phyloP scores from a whole-genome alignment of 2,888 invertebrate species.

The Onthophagus sagittarius region DNA sequence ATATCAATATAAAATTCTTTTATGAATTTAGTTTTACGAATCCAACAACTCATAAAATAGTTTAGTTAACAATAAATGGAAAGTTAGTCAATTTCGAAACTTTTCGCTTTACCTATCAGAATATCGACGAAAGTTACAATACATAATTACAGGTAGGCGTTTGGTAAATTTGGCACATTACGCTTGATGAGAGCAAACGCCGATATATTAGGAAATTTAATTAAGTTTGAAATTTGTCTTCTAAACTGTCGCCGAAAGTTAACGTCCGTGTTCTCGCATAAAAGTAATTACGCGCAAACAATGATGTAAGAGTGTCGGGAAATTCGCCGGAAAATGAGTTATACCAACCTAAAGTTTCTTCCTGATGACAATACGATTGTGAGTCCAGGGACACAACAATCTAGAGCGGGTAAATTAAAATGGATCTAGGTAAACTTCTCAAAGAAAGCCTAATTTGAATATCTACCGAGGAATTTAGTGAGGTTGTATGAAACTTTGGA shows the following conservation, averaged over 20 bases:
- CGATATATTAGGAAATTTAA: conserved; percentile 16
- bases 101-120: background rate
- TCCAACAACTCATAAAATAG: no score
- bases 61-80: background rate
- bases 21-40: background rate
- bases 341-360: conserved; percentile 24
- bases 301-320: conserved; percentile 21
- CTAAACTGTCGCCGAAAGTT: conserved; percentile 20
- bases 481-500: no score
- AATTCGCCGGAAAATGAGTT: conserved; percentile 24
- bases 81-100: background rate
- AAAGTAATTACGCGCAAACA: conserved; percentile 25
- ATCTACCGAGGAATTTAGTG: background rate
- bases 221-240: conserved; percentile 22
- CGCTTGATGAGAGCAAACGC: background rate
- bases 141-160: conserved; percentile 5
- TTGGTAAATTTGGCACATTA: background rate
- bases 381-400: conserved; percentile 4
- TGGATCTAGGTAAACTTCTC: background rate
- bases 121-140: conserved; percentile 4
- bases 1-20: background rate
- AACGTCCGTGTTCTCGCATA: conserved; percentile 14
- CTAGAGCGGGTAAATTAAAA: background rate
- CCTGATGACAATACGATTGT: conserved; percentile 24
- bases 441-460: background rate